Evolutionary conservation across 1,140 invertebrate species (phyloP), one percentile per base, ranked within the genome.

Genomic region (Conopomorpha cramerella): DNA sequence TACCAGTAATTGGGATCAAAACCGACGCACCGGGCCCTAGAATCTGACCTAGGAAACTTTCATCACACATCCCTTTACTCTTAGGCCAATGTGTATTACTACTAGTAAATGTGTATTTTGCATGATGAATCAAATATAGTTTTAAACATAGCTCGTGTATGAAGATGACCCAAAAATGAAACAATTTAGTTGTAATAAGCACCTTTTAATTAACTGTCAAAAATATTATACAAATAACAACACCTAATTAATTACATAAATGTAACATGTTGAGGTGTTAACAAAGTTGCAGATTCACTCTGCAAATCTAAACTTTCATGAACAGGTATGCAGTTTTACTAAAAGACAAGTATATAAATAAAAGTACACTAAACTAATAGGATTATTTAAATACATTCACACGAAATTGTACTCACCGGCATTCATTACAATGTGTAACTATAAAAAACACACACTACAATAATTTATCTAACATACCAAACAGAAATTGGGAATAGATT

Each of bases 341-440:
- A n/a, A n/a, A 23, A 54, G 56, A 50, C 32, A 51, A 44, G 53
- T 57, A 68, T 62, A 64, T 23, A 55, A 60, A 59, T 50, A 50
- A 19, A 46, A 55, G 50, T 61, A 62, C n/a, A n/a, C n/a, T n/a
- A 61, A 64, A 54, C 64, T 68, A 66, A 59, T 65, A 64, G 55
- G 61, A 68, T 71, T n/a, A n/a, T n/a, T n/a, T 58, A 70, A 68
- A 73, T 64, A 65, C 70, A 74, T 67, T 71, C 65, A 62, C 54
- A 46, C 63, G 37, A n/a, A n/a, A 33, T 53, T 56, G 51, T 65
- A 58, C 51, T 49, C 55, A 46, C 46, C 57, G 58, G 36, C 49
- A 55, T 42, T 43, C 57, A 62, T 50, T 42, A 49, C 46, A 41
- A 41, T 36, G 40, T 48, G 29, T 38, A 46, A 50, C 40, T n/a